phyloP scores from a whole-genome alignment of 1,140 invertebrate genomes.

The Lasaia peninsularis region DNA sequence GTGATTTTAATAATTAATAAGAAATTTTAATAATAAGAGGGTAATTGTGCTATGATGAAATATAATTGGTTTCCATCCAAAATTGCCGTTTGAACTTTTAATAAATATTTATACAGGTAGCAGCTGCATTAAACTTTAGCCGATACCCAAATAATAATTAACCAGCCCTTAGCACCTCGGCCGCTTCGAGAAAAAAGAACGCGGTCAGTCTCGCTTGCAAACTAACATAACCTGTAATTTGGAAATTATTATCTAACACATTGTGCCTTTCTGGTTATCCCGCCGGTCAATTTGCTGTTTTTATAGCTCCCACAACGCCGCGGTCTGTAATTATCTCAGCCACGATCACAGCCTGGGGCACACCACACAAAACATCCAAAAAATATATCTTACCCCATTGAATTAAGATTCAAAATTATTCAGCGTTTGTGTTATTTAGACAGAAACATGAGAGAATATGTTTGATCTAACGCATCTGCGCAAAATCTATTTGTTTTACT shows the following conservation, averaged over 20 bases:
- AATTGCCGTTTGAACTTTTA: slow-evolving; percentile 68
- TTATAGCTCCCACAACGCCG: slow-evolving; percentile 73
- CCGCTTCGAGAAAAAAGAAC: slow-evolving; percentile 62
- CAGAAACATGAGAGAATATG: slow-evolving; percentile 71
- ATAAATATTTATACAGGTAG: slow-evolving; percentile 77
- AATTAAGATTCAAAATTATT: slow-evolving; percentile 36
- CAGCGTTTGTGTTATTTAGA: slow-evolving; percentile 30
- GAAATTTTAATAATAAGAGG: not conserved
- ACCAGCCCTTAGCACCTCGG: slow-evolving; percentile 74
- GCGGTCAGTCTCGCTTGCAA: slow-evolving; percentile 61
- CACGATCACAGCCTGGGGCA: slow-evolving; percentile 65
- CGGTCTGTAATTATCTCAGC: slow-evolving; percentile 73
- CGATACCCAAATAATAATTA: slow-evolving; percentile 76
- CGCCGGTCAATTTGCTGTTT: slow-evolving; percentile 76
- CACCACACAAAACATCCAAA: slow-evolving; percentile 24
- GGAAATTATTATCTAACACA: slow-evolving; percentile 78
- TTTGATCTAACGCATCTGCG: slow-evolving; percentile 60
- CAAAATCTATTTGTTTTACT: slow-evolving; percentile 70
- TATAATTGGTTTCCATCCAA: slow-evolving; percentile 63
- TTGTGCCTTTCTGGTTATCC: slow-evolving; percentile 76
- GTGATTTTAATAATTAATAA: not conserved
- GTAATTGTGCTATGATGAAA: slow-evolving; percentile 39
- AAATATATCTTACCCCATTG: slow-evolving; percentile 32
- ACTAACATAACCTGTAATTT: slow-evolving; percentile 74
- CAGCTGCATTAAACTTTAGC: slow-evolving; percentile 71